A percentile compares a stretch with the other conserved stretches of the same genome.
These are phyloP conservation scores for Drosophila quadrilineata DNA, from an alignment of 1,140 invertebrate species.

Conservation along the genomic window DNA sequence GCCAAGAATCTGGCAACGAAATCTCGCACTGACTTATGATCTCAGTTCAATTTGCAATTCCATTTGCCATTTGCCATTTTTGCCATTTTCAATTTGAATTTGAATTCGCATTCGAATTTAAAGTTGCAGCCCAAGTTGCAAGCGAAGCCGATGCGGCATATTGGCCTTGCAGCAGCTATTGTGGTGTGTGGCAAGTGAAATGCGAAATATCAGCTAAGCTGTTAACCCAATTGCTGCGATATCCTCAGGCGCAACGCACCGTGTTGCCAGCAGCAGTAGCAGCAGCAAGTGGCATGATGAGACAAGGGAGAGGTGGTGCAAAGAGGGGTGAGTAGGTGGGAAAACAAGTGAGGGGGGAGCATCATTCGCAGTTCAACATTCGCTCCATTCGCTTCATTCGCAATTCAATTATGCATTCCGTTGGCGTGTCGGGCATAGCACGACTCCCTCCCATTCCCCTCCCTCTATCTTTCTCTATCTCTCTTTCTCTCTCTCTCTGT, in stretches of 20 bases:
- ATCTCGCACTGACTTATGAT: not conserved
- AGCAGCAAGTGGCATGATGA: not conserved
- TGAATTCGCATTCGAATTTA: not conserved
- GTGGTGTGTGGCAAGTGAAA: not conserved
- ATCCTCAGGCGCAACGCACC: not conserved
- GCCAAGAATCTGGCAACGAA: not conserved
- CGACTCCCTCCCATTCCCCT: not conserved
- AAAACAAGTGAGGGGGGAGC: too few species aligned
- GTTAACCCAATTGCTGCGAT: constrained; percentile 3
- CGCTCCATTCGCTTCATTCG: constrained; percentile 32
- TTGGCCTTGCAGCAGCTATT: too few species aligned
- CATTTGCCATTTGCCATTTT: not conserved
- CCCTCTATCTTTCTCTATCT: not conserved
- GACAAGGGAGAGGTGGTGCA: too few species aligned
- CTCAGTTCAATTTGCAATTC: not conserved
- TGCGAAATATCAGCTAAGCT: not conserved
- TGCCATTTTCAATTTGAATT: not conserved
- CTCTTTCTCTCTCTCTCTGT: too few species aligned
- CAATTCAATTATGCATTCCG: constrained; percentile 74
- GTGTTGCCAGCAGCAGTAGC: not conserved
- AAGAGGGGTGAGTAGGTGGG: too few species aligned
- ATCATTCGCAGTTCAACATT: constrained; percentile 22
- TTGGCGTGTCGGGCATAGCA: constrained; percentile 54
- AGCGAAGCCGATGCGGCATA: not conserved
- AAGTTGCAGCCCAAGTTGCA: too few species aligned